These are phyloP conservation scores for Phymastichus coffea DNA, from an alignment of 1,140 invertebrate genomes.

Conservation along the genomic window DNA sequence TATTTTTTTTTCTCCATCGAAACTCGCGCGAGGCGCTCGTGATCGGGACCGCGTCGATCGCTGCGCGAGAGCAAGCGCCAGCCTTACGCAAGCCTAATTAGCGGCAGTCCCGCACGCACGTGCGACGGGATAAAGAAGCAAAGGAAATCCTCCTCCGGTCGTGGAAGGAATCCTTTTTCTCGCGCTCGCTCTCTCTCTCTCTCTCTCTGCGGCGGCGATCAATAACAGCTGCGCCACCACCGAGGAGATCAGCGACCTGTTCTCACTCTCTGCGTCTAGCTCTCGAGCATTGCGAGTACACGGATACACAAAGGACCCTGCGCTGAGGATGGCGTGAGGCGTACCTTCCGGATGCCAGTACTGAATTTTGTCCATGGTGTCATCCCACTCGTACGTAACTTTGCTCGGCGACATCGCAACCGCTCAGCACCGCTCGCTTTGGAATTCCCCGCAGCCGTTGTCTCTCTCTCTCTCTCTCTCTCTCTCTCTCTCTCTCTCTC, in stretches of 20 bases:
- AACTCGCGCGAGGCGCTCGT: not conserved
- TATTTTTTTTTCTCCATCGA: not conserved
- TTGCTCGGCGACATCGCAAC: too few species aligned
- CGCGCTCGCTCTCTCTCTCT: too few species aligned
- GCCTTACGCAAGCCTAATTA: too few species aligned
- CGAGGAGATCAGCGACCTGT: conserved; percentile 44
- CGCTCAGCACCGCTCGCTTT: conserved; percentile 27
- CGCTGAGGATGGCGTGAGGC: not conserved
- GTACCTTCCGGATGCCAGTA: conserved; percentile 54
- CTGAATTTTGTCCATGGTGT: conserved; percentile 52
- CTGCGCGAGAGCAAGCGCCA: too few species aligned
- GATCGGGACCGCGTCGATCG: not conserved
- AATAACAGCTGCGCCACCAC: conserved; percentile 57
- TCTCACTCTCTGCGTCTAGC: not conserved
- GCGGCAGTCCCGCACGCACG: too few species aligned
- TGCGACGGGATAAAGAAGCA: too few species aligned
- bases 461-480: conserved; percentile 8
- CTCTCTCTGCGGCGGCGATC: conserved; percentile 42
- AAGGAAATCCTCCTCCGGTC: too few species aligned
- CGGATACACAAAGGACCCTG: too few species aligned
- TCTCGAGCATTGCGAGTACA: not conserved
- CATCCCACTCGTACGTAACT: conserved; percentile 37
- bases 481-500: conserved; percentile 8
- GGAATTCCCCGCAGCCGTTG: too few species aligned
- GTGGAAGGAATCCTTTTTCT: too few species aligned